Conservation (phyloP, 2,797 vertebrate species). For the Tympanoctomys barrerae region DNA sequence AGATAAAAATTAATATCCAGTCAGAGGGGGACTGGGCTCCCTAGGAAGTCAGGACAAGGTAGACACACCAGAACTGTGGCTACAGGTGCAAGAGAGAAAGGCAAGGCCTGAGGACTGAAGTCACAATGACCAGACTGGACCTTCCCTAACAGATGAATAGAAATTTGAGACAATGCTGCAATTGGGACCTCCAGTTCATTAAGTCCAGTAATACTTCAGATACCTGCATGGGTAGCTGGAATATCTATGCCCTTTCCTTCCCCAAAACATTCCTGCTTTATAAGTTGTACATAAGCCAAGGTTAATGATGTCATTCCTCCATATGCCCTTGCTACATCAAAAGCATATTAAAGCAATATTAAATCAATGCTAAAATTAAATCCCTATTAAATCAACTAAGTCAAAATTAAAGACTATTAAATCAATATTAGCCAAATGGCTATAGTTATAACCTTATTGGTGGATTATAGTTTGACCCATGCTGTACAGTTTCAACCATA, state of each 20-base stretch:
- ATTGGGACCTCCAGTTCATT: background rate
- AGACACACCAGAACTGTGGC: background rate
- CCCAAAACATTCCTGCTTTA: background rate
- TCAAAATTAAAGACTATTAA: background rate
- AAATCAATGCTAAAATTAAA: too few species aligned
- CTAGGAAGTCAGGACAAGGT: background rate
- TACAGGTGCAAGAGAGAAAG: background rate
- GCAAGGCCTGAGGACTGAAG: background rate
- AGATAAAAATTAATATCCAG: background rate
- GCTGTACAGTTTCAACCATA: background rate
- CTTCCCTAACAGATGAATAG: background rate
- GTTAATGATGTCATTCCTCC: background rate
- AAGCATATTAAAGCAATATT: too few species aligned
- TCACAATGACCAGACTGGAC: background rate
- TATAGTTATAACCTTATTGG: background rate
- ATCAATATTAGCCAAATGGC: background rate
- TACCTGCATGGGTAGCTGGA: background rate
- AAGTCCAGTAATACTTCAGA: background rate
- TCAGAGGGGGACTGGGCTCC: background rate
- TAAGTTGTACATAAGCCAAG: background rate
- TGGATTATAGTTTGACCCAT: background rate
- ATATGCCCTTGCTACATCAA: background rate
- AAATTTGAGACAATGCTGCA: background rate
- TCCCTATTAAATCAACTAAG: too few species aligned
- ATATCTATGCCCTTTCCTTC: background rate